phyloP scores from a whole-genome alignment of 2,888 invertebrate species.

The Galerucella pusilla region DNA sequence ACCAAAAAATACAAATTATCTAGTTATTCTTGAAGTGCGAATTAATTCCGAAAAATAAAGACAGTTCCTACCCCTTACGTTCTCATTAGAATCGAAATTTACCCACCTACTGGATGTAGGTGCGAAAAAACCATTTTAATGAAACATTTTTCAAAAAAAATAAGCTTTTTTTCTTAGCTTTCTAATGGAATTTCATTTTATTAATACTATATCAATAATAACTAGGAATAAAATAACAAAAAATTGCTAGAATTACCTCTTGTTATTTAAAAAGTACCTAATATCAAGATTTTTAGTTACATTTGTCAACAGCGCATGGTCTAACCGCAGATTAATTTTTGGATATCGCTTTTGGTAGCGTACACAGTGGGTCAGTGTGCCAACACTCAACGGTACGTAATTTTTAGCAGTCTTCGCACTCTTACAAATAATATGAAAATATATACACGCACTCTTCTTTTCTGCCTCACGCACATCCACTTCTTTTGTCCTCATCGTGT shows the following conservation, averaged over 20 bases:
- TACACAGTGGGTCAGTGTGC: constrained; percentile 50
- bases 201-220: too few species aligned
- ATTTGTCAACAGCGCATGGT: constrained; percentile 15
- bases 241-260: too few species aligned
- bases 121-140: too few species aligned
- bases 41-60: neutral
- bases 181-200: too few species aligned
- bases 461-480: constrained; percentile 20
- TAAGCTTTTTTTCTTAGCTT: too few species aligned
- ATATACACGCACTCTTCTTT: constrained; percentile 13
- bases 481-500: constrained; percentile 10
- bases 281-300: neutral
- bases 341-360: constrained; percentile 42
- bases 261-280: neutral
- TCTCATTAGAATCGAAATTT: too few species aligned
- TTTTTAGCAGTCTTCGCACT: constrained; percentile 24
- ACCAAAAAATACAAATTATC: neutral
- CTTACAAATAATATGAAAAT: constrained; percentile 9
- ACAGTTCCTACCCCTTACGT: too few species aligned
- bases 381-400: constrained; percentile 31
- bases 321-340: constrained; percentile 19
- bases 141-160: too few species aligned
- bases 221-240: too few species aligned
- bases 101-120: too few species aligned
- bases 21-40: neutral